A percentile compares a stretch with the other conserved stretches of the same genome.
Conservation (phyloP, 2,888 invertebrate genomes). For the Anoplius nigerrimus region DNA sequence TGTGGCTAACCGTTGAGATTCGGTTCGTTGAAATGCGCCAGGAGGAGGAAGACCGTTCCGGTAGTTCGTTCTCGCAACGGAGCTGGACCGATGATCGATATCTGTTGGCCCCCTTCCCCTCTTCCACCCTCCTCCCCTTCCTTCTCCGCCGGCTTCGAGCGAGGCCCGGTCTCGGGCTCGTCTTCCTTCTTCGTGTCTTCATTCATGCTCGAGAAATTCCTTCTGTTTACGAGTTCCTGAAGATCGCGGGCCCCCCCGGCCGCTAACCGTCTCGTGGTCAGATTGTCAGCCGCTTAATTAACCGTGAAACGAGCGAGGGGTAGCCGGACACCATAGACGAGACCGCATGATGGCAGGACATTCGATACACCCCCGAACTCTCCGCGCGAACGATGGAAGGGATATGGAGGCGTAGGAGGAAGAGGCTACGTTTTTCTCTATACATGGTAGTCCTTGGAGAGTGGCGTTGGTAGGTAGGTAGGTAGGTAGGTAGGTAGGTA, state of each 20-base stretch:
- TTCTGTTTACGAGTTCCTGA: conserved; percentile 67
- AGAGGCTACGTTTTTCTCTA: conserved; percentile 3
- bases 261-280: conserved; percentile 73
- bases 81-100: conserved; percentile 57
- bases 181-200: conserved; percentile 49
- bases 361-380: conserved; percentile 72
- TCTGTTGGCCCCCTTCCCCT: conserved; percentile 29
- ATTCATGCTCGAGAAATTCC: conserved; percentile 71
- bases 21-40: conserved; percentile 29
- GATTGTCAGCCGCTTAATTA: conserved; percentile 74
- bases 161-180: neutral
- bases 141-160: conserved; percentile 5
- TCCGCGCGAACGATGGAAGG: conserved; percentile 17
- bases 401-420: neutral
- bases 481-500: neutral
- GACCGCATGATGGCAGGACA: conserved; percentile 71
- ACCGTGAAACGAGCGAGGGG: conserved; percentile 74
- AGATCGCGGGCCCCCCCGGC: conserved; percentile 58
- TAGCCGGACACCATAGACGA: conserved; percentile 71
- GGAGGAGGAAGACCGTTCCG: conserved; percentile 28
- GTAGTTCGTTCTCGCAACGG: conserved; percentile 15
- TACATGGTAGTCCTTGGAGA: neutral
- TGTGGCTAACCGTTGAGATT: no score
- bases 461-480: neutral
- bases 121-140: conserved; percentile 5